These are phyloP conservation scores for Gymnopithys bicolor DNA, from an alignment of 2,797 vertebrate genomes.

Conservation along the genomic window DNA sequence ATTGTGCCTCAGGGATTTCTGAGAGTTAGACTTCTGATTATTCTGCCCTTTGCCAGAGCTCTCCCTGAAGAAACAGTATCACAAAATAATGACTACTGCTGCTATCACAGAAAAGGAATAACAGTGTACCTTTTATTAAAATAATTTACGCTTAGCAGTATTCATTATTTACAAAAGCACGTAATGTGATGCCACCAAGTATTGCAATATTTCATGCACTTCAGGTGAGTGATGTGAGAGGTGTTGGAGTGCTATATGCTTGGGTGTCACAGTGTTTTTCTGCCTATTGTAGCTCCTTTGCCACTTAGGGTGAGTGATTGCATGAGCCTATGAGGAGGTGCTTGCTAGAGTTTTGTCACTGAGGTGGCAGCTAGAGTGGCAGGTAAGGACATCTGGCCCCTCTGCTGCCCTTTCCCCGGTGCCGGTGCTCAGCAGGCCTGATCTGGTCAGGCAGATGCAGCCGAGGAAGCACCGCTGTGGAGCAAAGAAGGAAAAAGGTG, in stretches of 20 bases:
- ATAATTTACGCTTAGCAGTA: background rate
- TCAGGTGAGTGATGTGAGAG: background rate
- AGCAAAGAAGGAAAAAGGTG: background rate
- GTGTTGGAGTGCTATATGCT: background rate
- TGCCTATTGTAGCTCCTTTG: background rate
- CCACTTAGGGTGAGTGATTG: background rate
- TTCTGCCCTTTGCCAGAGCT: background rate
- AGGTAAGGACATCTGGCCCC: background rate
- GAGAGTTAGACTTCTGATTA: background rate
- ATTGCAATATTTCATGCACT: accelerated
- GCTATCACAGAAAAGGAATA: background rate
- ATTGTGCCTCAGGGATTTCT: background rate
- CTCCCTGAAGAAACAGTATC: background rate
- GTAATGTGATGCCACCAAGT: background rate
- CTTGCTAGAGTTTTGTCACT: background rate
- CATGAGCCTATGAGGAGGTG: background rate
- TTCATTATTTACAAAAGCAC: background rate
- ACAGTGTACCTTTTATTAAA: background rate
- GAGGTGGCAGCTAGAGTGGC: background rate
- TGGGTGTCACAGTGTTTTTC: background rate
- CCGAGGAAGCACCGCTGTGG: background rate
- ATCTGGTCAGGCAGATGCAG: background rate
- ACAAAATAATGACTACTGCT: background rate
- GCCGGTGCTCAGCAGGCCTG: background rate
- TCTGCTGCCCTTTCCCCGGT: background rate